A percentile compares a stretch with the other conserved stretches of the same genome.
These are phyloP conservation scores for Pyrgilauda ruficollis DNA, from an alignment of 2,113 vertebrate genomes.

Conservation along the genomic window DNA sequence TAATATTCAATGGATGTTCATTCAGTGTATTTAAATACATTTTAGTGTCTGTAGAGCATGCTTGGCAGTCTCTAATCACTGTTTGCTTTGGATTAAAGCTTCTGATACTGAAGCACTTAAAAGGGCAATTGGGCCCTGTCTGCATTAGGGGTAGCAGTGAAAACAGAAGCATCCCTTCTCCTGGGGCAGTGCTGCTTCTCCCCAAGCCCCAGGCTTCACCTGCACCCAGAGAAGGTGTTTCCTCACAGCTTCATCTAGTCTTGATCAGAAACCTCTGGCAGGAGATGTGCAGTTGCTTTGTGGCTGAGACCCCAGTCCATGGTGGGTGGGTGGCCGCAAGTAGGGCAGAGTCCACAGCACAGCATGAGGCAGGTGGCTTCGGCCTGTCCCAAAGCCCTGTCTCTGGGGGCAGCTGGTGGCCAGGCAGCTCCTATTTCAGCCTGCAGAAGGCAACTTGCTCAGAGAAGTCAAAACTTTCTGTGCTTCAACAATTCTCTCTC, in stretches of 20 bases:
- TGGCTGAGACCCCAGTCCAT: not conserved
- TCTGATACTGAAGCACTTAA: conserved; percentile 38
- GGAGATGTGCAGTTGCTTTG: not conserved
- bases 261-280: not conserved
- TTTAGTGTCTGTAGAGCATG: conserved; percentile 51
- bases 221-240: not conserved
- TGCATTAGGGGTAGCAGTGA: not conserved
- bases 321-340: not conserved
- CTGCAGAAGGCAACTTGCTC: not conserved
- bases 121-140: not conserved
- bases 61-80: conserved; percentile 38
- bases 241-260: not conserved
- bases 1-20: conserved; percentile 59
- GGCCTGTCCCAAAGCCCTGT: not conserved
- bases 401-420: not conserved
- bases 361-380: not conserved
- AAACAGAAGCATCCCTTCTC: not conserved
- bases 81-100: conserved; percentile 66
- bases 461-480: not conserved
- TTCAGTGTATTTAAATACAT: conserved; percentile 60
- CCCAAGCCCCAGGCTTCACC: not conserved
- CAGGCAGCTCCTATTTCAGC: not conserved
- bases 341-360: not conserved
- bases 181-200: not conserved
- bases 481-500: not conserved